Base-by-base conservation (phyloP, 2,113 vertebrate species). In the Vulpes vulpes region DNA sequence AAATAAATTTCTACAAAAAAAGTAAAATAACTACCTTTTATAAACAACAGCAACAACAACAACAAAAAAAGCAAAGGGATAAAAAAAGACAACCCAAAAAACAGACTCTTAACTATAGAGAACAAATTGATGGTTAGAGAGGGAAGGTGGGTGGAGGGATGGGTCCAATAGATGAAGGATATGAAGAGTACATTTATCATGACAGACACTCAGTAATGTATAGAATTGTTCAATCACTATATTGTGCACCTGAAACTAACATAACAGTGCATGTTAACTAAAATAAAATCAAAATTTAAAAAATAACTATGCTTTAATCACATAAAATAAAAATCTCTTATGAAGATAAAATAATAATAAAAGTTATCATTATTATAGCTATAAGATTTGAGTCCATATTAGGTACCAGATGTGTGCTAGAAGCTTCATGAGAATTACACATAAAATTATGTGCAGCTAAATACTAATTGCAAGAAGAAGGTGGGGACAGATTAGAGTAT, bases 1-100 rank as follows among this genome's bases (percentile, higher is more conserved):
- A 96, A 96, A 69, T 76, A 59, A 93, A 83, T 88, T 96, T 78
- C 8, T 67, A 79, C 76, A 62, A 91, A 55, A 95, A 95, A 84
- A 51, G 11, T 35, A 84, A 89, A 88, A 53, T 59, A 32, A 32
- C 19, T 78, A 87, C 0, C 22, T 90, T 81, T 89, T 49, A 27
- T 14, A 25, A 76, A 49, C 22, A 25, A 76, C 43, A 76, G 27
- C 22, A 76, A 49, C 22, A 74, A 74, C 1, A 11, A 30, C 43
- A 30, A 65, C 5, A 30, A 65, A 65, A 65, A 65, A 64, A 30
- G 43, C 11, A 23, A 35, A 74, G 1, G 43, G 43, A 74, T 35
- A 49, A 49, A 49, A 25, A 38, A 43, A 38, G 22, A 25, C 23
- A 76, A 76, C 12, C 12, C 73, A 0, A 15, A 49, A 76, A 49